phyloP scores from a whole-genome alignment of 2,113 vertebrate species.

The Tragelaphus scriptus region DNA sequence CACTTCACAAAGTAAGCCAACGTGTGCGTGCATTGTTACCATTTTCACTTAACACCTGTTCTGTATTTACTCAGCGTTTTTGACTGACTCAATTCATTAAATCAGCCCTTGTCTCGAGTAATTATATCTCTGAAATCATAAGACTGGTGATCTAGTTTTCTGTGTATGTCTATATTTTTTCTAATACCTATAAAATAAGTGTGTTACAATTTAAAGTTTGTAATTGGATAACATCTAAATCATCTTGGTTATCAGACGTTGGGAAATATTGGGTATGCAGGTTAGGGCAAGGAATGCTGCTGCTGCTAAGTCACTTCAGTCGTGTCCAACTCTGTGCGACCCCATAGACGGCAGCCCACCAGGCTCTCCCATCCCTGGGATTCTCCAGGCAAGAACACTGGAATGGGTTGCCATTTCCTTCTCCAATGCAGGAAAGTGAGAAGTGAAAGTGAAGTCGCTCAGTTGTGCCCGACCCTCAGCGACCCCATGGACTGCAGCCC shows the following conservation, averaged over 20 bases:
- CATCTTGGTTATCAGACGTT: background rate
- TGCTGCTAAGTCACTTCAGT: too few relatives aligned
- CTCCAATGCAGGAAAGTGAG: too few relatives aligned
- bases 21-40: accelerated
- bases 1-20: background rate
- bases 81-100: background rate
- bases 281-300: background rate
- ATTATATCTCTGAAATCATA: background rate
- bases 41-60: background rate
- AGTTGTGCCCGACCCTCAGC: too few relatives aligned
- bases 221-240: background rate
- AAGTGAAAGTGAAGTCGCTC: too few relatives aligned
- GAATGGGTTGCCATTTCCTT: too few relatives aligned
- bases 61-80: background rate
- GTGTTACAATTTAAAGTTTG: background rate
- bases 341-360: too few relatives aligned
- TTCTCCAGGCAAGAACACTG: too few relatives aligned
- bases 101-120: background rate
- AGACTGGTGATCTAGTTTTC: background rate
- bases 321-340: too few relatives aligned
- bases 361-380: too few relatives aligned
- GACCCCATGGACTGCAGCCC: too few relatives aligned
- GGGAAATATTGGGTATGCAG: background rate
- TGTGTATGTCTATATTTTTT: background rate
- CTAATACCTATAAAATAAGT: background rate